Percentiles rank a stretch among this genome's conserved stretches.
These are phyloP conservation scores for Eilema depressum DNA, from an alignment of 2,888 invertebrate species.

Conservation along the genomic window DNA sequence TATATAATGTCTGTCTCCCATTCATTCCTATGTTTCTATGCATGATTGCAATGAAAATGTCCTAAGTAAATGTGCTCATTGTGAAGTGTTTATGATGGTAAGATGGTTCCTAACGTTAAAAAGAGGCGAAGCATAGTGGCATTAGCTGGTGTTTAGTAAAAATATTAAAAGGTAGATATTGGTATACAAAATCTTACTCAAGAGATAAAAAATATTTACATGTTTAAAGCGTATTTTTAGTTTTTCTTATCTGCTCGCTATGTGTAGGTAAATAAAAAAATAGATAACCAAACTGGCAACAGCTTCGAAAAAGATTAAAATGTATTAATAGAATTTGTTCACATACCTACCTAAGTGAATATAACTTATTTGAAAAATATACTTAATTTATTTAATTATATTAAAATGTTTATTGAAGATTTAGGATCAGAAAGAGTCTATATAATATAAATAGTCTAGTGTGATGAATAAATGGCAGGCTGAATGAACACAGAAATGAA, in stretches of 20 bases:
- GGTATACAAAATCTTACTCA: neutral
- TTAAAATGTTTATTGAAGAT: too few relatives aligned
- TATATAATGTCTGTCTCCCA: neutral
- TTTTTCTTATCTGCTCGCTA: neutral
- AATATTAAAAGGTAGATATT: neutral
- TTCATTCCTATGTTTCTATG: neutral
- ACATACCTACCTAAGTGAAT: too few relatives aligned
- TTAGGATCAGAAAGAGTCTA: too few relatives aligned
- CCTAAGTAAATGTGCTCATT: too few relatives aligned
- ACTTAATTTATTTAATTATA: too few relatives aligned
- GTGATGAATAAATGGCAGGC: too few relatives aligned
- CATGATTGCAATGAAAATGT: neutral
- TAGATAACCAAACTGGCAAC: slow-evolving; percentile 1
- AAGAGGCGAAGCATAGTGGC: neutral
- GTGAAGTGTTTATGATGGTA: neutral
- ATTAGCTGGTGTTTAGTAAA: neutral
- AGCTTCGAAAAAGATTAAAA: neutral
- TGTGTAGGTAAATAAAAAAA: neutral
- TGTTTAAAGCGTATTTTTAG: neutral
- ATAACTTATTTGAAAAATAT: too few relatives aligned
- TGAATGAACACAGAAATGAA: too few relatives aligned
- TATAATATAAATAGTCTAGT: too few relatives aligned
- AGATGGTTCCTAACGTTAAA: neutral
- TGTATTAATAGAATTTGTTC: neutral
- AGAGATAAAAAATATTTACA: neutral